Conservation (phyloP, 2,888 invertebrate species). For the Shargacucullia verbasci region DNA sequence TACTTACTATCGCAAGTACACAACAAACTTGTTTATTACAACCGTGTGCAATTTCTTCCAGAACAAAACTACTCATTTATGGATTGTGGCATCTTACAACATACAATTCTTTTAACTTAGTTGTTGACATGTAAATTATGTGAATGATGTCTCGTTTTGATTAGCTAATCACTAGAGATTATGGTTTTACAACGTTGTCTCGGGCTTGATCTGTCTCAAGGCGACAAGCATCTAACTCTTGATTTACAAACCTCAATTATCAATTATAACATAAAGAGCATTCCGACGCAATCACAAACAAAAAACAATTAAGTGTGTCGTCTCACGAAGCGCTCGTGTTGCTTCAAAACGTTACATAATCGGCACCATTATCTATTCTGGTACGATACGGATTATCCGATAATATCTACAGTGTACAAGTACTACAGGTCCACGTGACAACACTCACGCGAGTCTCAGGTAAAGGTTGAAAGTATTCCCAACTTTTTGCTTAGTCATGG, state of each 20-base stretch:
- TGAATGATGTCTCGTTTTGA: conserved; percentile 46
- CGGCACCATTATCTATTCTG: conserved; percentile 16
- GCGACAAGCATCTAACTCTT: conserved; percentile 34
- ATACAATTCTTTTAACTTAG: conserved; percentile 23
- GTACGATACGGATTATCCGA: conserved; percentile 34
- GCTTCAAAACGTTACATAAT: conserved; percentile 42
- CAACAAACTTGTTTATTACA: conserved; percentile 1
- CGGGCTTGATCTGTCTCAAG: conserved; percentile 33
- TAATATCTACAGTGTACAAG: conserved; percentile 18
- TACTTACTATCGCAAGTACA: too few species aligned
- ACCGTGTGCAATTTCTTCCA: conserved; percentile 9
- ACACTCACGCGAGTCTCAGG: conserved; percentile 36
- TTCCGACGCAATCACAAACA: conserved; percentile 32
- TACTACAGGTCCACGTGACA: conserved; percentile 19
- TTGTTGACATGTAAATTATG: conserved; percentile 48
- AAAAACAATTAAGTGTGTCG: conserved; percentile 45
- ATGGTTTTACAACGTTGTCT: conserved; percentile 42
- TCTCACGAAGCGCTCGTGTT: conserved; percentile 34
- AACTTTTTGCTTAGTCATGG: conserved; percentile 24
- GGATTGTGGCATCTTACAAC: conserved; percentile 36
- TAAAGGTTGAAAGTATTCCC: conserved; percentile 17
- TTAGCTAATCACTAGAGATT: conserved; percentile 47
- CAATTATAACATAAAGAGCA: conserved; percentile 44
- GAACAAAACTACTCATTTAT: conserved; percentile 28
- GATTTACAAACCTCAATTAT: conserved; percentile 54